A percentile compares a stretch with the other conserved stretches of the same genome.
Evolutionary conservation across 2,888 invertebrate genomes (phyloP).

Genomic region (Ecliptopera silaceata): DNA sequence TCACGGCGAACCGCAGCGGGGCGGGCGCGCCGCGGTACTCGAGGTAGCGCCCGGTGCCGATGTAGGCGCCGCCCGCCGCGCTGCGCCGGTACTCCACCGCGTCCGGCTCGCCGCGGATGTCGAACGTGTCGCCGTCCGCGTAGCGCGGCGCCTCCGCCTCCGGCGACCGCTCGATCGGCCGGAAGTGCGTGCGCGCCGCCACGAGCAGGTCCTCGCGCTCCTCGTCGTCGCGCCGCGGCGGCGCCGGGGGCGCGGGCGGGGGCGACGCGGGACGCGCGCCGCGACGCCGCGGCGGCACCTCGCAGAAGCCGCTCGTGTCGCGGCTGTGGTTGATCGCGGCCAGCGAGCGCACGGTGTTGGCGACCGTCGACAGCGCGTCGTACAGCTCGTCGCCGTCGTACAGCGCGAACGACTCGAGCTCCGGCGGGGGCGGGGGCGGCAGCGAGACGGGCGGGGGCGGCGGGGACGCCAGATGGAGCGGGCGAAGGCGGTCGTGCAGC

Average conservation of each 20-base stretch:
- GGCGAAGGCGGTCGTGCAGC: constrained; percentile 58
- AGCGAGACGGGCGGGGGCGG: constrained; percentile 50
- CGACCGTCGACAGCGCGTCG: constrained; percentile 66
- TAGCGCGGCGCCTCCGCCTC: constrained; percentile 65
- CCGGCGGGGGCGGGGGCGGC: constrained; percentile 48
- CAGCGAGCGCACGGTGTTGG: constrained; percentile 76
- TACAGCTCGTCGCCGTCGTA: constrained; percentile 68
- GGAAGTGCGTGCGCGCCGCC: constrained; percentile 91
- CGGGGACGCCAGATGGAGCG: constrained; percentile 51
- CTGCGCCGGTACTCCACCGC: constrained; percentile 86
- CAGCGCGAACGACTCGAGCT: constrained; percentile 59
- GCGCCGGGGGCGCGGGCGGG: constrained; percentile 43
- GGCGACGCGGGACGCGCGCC: constrained; percentile 57
- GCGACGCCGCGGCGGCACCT: constrained; percentile 82
- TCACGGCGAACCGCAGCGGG: constrained; percentile 86
- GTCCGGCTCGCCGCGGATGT: constrained; percentile 85
- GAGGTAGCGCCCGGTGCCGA: constrained; percentile 79
- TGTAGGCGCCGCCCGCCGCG: constrained; percentile 84
- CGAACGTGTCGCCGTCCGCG: constrained; percentile 89
- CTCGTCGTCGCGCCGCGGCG: constrained; percentile 39
- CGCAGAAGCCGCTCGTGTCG: constrained; percentile 84
- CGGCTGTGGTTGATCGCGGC: constrained; percentile 84
- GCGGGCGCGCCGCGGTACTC: constrained; percentile 77
- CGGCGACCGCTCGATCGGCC: constrained; percentile 87
- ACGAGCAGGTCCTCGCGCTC: constrained; percentile 87